phyloP scores from a whole-genome alignment of 2,888 invertebrate species.

The Tipula lateralis region DNA sequence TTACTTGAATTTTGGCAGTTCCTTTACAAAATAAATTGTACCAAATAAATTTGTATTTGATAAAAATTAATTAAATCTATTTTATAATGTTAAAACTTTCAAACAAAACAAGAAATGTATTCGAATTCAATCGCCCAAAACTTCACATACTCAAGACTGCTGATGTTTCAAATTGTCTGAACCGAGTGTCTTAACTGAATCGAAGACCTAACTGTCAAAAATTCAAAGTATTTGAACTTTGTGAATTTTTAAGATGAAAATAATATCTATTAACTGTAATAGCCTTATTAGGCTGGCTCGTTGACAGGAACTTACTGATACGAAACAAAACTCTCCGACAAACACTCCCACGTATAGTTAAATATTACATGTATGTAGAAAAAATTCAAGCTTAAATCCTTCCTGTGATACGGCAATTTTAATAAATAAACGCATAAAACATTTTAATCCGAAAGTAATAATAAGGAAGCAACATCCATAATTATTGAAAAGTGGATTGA shows the following conservation, averaged over 20 bases:
- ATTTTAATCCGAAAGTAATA: not conserved
- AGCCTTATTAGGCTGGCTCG: too few relatives aligned
- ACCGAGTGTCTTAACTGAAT: not conserved
- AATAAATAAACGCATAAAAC: not conserved
- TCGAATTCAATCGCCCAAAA: not conserved
- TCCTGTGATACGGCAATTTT: not conserved
- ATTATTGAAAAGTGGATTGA: too few relatives aligned
- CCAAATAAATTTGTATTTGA: too few relatives aligned
- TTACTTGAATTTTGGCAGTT: too few relatives aligned
- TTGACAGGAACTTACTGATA: too few relatives aligned
- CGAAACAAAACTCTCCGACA: too few relatives aligned
- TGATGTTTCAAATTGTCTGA: too few relatives aligned
- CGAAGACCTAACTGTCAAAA: not conserved
- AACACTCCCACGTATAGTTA: not conserved
- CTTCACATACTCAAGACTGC: too few relatives aligned
- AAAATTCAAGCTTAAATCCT: not conserved
- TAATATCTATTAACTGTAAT: not conserved
- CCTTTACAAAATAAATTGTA: too few relatives aligned
- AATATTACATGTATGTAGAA: not conserved
- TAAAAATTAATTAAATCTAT: too few relatives aligned
- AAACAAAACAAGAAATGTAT: too few relatives aligned
- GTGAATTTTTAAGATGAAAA: not conserved
- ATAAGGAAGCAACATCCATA: not conserved
- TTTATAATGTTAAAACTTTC: too few relatives aligned
- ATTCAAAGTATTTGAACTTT: not conserved